These are phyloP conservation scores for Gymnocypris eckloni DNA, from an alignment of 2,797 vertebrate species.

Conservation along the genomic window DNA sequence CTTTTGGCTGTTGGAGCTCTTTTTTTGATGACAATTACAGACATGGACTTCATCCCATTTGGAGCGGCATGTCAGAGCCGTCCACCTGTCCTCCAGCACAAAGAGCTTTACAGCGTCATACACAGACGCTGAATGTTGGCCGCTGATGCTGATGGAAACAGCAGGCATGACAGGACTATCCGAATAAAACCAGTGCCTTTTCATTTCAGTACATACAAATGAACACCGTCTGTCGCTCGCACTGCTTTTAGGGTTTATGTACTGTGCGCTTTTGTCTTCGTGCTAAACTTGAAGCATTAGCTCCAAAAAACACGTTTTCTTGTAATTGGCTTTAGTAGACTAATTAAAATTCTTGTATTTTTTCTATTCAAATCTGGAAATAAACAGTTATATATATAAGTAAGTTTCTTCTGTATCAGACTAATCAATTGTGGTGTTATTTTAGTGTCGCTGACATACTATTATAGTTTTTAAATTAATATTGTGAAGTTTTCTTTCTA, in stretches of 20 bases:
- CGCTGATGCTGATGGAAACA: constrained; percentile 24
- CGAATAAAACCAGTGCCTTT: background rate
- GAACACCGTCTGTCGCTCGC: constrained; percentile 1
- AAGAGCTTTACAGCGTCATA: constrained; percentile 32
- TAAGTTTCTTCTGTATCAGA: no score
- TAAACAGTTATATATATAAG: background rate
- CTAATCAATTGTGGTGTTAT: no score
- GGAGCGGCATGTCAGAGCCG: background rate
- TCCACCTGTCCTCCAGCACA: constrained; percentile 50
- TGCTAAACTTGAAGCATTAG: background rate
- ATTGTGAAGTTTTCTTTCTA: no score
- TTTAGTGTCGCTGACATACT: no score
- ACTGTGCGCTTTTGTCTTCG: background rate
- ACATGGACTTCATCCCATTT: constrained; percentile 34
- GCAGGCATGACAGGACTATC: constrained; percentile 13
- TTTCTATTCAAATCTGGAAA: background rate
- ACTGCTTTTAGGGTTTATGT: background rate
- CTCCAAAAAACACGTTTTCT: background rate
- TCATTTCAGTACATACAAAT: background rate
- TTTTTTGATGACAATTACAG: constrained; percentile 36
- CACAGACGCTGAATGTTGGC: background rate
- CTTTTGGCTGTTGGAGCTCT: background rate
- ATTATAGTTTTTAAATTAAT: no score
- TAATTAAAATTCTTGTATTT: background rate
- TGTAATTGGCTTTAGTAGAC: background rate